A percentile compares a stretch with the other conserved stretches of the same genome.
Conservation (phyloP, 2,113 vertebrate genomes). For the Trinectes maculatus region DNA sequence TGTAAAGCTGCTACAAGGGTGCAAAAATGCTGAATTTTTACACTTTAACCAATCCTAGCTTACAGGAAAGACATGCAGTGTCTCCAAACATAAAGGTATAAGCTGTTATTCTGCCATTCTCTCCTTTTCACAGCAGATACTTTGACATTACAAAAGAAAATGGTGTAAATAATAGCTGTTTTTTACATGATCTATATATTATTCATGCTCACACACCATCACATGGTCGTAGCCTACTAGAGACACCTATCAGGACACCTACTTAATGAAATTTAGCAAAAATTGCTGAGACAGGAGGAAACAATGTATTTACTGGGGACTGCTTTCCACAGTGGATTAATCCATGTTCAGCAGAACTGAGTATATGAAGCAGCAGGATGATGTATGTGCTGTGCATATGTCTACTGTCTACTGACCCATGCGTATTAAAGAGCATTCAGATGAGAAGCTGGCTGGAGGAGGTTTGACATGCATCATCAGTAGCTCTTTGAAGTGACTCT, state of each 20-base stretch:
- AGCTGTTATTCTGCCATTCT: not conserved
- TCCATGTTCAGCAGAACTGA: not conserved
- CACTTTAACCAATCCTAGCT: not conserved
- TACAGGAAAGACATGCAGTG: not conserved
- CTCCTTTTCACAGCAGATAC: not conserved
- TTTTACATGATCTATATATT: too few species aligned
- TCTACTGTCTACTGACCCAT: constrained; percentile 85
- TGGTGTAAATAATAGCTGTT: too few species aligned
- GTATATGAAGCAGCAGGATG: not conserved
- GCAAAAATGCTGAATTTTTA: not conserved
- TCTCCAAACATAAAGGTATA: not conserved
- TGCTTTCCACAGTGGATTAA: not conserved
- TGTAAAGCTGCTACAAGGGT: not conserved
- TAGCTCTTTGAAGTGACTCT: constrained; percentile 94
- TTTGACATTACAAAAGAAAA: too few species aligned
- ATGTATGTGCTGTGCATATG: not conserved
- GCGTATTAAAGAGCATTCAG: constrained; percentile 96
- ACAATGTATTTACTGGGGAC: not conserved
- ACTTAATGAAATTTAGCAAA: too few species aligned
- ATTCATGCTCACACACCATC: too few species aligned
- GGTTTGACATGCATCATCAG: constrained; percentile 92
- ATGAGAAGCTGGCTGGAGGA: constrained; percentile 89
- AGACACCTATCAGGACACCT: too few species aligned
- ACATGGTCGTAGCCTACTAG: too few species aligned
- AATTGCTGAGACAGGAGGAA: not conserved